Evolutionary conservation across 2,888 invertebrate species (phyloP), one percentile per base, ranked within the genome.

Genomic region (Pyrrhosoma nymphula): DNA sequence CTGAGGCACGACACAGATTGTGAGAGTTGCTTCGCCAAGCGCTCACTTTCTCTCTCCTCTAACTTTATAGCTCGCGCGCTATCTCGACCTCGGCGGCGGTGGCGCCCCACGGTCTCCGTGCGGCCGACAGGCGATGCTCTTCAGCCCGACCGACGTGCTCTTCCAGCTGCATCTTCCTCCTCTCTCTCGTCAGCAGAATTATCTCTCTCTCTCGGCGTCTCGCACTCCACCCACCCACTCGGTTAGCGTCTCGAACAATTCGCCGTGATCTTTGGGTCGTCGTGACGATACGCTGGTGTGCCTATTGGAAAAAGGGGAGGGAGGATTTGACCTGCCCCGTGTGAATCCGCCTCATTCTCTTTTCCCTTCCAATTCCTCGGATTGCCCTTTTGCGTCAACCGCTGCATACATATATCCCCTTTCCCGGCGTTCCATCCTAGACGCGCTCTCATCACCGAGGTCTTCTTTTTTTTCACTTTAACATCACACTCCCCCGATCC

Each of bases 1-100:
- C 69, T 63, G 93, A 93, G 93, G 93, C 93, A 75, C 69, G 93
- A 69, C 39, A 93, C 93, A 93, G 69, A 93, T 69, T 93, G 93
- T 75, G 93, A 60, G 93, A 93, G 69, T 69, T 75, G 39, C 69
- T 69, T 69, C 47, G 69, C 47, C 39, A 47, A 63, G 39, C 75
- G 69, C 69, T 69, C 63, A 93, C 93, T 93, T 93, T 93, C 93
- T 93, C 93, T 30, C 60, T 60, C 60, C 60, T 60, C 63, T 35
- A 63, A 23, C 93, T 93, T 93, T 93, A 93, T 93, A 93, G 63
- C 69, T 39, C 69, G 93, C 93, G 93, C 69, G 63, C 93, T 93
- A 39, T 69, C 93, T 26, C 93, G 69, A 69, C 93, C 63, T 47
- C 93, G 39, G 75, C 69, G 35, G 47, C 47, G 93, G 91, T 91